Evolutionary conservation across 2,888 invertebrate genomes (phyloP), one percentile per base, ranked within the genome.

Genomic region (Drosophila longiperda): DNA sequence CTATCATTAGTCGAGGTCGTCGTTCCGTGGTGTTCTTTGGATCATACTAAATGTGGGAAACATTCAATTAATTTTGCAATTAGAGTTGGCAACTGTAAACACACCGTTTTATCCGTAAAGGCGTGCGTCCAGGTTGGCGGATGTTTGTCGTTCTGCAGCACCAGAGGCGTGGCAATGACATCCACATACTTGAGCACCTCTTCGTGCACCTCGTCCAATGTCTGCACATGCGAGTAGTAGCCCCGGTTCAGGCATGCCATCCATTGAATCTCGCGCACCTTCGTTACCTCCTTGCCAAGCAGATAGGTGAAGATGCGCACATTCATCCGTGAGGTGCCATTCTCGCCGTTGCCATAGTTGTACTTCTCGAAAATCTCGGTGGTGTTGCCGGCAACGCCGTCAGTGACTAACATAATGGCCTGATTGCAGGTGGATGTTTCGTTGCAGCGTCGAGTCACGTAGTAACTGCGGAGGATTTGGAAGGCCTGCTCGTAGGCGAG

Each of bases 181-280:
- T 97, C 96, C 78, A 99, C 97, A 93, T 99, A 99, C 92, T 98
- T 97, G 87, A 99, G 94, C 29, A 99, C 99, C 92, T 99, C 97
- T 92, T 98, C 98, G 78, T 97, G 96, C 0, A 99, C 99, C 93
- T 99, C 99, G 84, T 99, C 98, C 89, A 99, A 95, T 0, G 98
- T 97, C 81, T 97, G 97, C 20, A 99, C 97, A 92, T 99, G 99
- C 1, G 97, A 97, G 93, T 97, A 98, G 92, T 96, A 98, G n/a
- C 99, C 98, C 94, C 98, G 95, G 93, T 99, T 99, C 53, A 96
- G 94, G 92, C 99, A 99, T 1, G 99, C 98, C 96, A 99, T 98
- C 96, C 97, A 97, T 87, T 96, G 96, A 62, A 98, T 97, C 93
- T 98, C 98, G 48, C 95, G 94, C 0, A 97, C 96, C 91, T 98